Conservation (phyloP, 2,888 invertebrate species). For the Dione juno region DNA sequence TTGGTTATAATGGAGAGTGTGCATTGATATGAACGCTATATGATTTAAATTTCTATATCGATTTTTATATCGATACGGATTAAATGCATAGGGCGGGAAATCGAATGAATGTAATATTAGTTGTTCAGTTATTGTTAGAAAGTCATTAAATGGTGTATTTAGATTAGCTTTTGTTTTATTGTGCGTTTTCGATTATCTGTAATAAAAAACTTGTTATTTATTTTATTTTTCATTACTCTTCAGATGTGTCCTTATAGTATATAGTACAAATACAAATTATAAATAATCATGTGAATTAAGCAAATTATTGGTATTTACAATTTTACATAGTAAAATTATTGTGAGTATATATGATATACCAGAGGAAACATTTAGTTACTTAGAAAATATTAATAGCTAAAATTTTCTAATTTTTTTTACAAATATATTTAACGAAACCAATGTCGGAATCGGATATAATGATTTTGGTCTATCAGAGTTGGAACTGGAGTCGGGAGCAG, state of each 20-base stretch:
- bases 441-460: no score
- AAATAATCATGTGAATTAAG: no score
- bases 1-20: neutral
- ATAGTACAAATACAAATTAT: no score
- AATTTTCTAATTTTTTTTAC: no score
- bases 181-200: constrained; percentile 18
- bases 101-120: constrained; percentile 23
- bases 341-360: no score
- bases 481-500: no score
- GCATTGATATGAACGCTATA: constrained; percentile 11
- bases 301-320: no score
- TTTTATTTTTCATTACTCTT: constrained; percentile 18
- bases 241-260: neutral
- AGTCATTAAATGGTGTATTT: constrained; percentile 32
- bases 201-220: constrained; percentile 34
- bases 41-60: neutral
- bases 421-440: no score
- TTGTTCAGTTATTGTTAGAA: constrained; percentile 26
- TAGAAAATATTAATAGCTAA: no score
- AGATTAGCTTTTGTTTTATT: constrained; percentile 34
- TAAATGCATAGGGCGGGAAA: neutral
- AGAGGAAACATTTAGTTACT: no score
- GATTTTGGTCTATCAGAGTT: no score
- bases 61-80: neutral
- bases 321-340: no score